phyloP scores from a whole-genome alignment of 2,797 vertebrate genomes.

The Liparis tanakae region DNA sequence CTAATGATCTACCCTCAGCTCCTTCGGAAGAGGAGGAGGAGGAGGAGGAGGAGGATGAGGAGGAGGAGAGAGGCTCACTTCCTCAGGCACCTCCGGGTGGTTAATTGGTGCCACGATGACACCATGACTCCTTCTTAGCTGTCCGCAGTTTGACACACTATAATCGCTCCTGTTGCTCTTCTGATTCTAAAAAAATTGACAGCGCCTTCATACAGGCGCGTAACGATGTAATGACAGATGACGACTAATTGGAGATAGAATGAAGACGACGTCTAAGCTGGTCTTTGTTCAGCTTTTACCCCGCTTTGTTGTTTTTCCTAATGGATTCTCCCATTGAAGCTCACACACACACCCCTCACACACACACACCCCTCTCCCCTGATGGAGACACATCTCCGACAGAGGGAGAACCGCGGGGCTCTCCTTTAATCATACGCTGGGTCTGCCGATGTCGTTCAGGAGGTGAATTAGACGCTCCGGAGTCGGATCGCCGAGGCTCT shows the following conservation, averaged over 20 bases:
- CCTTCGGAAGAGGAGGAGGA: neutral
- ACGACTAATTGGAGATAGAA: slow-evolving; percentile 31
- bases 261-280: neutral
- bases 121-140: slow-evolving; percentile 19
- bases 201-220: slow-evolving; percentile 4
- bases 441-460: slow-evolving; percentile 45
- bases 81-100: slow-evolving; percentile 13
- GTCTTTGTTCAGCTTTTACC: slow-evolving; percentile 14
- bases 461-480: slow-evolving; percentile 38
- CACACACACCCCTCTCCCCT: neutral
- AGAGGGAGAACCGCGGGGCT: slow-evolving; percentile 25
- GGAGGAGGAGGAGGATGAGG: neutral
- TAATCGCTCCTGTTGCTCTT: slow-evolving; percentile 17
- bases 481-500: slow-evolving; percentile 30
- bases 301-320: slow-evolving; percentile 20
- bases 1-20: slow-evolving; percentile 43
- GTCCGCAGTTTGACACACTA: slow-evolving; percentile 12
- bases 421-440: slow-evolving; percentile 46
- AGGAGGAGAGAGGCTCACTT: slow-evolving; percentile 1
- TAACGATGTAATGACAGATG: slow-evolving; percentile 20
- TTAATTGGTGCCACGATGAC: slow-evolving; percentile 48
- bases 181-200: slow-evolving; percentile 25
- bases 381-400: slow-evolving; percentile 58
- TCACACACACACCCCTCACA: neutral
- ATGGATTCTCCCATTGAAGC: slow-evolving; percentile 48